Evolutionary conservation across 2,888 invertebrate genomes (phyloP).

Genomic region (Steinernema scapterisci): DNA sequence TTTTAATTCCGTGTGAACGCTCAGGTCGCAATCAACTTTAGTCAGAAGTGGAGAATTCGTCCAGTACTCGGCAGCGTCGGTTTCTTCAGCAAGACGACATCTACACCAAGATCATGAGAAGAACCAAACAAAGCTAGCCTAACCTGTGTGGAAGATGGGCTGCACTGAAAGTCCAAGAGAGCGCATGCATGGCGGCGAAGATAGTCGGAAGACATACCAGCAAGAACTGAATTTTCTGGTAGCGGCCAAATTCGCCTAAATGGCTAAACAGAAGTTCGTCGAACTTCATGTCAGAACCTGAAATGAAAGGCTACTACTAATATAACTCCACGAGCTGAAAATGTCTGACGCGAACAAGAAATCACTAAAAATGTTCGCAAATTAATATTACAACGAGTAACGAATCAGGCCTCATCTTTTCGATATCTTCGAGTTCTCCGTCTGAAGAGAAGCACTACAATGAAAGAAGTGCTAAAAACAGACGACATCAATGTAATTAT

Average conservation of each 20-base stretch:
- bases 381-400: too few species aligned
- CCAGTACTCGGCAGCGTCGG: constrained; percentile 43
- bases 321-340: too few species aligned
- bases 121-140: background rate
- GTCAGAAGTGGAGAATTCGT: constrained; percentile 12
- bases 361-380: too few species aligned
- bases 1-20: constrained; percentile 37
- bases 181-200: constrained; percentile 65
- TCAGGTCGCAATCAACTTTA: constrained; percentile 33
- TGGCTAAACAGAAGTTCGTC: constrained; percentile 65
- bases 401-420: too few species aligned
- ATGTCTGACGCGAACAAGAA: too few species aligned
- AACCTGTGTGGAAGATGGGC: constrained; percentile 59
- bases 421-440: too few species aligned
- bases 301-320: too few species aligned
- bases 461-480: too few species aligned
- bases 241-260: constrained; percentile 66
- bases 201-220: constrained; percentile 66
- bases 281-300: constrained; percentile 63
- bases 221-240: constrained; percentile 62
- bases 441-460: too few species aligned
- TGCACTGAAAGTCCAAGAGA: constrained; percentile 67
- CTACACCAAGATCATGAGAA: constrained; percentile 41
- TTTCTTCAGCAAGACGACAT: constrained; percentile 51
- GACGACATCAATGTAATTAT: too few species aligned